Base-by-base conservation (phyloP, 2,888 invertebrate genomes). In the Chesias legatella region DNA sequence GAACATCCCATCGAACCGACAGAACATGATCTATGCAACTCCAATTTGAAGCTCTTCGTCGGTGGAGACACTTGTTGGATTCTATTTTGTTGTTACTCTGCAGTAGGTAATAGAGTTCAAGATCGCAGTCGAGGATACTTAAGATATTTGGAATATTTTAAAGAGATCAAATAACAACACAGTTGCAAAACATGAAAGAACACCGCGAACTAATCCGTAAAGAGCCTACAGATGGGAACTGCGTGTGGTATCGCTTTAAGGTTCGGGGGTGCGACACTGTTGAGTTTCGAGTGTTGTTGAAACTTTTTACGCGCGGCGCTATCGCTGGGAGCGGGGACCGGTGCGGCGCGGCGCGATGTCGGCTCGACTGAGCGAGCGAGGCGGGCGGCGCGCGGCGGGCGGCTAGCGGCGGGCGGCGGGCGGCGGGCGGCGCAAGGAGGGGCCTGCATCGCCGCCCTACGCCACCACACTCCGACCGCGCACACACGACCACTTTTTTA, bases 401-500 rank as follows among this genome's bases (percentile, higher is more conserved):
- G n/a, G n/a, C n/a, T n/a, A n/a, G n/a, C 78, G 76, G 80, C 80
- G 83, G 80, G 75, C 80, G 88, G 84, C 78, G 72, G 58, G 62
- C 46, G 72, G 77, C 75, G 76, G 73, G 73, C 70, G 79, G 68
- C 71, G 62, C 81, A 78, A 80, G 86, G 85, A 85, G 85, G 85
- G 83, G 86, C 88, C 79, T 81, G 79, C 78, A 76, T 73, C 72
- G 67, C 82, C 85, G 84, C 86, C 84, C 86, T 73, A 77, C 65
- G 77, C 84, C 85, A 80, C 86, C 84, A 80, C 85, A 79, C 83
- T 78, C 78, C 75, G 74, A 73, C 80, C 82, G 80, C 84, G 81
- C 86, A 86, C 85, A 79, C 79, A 81, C 82, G 63, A 79, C 80
- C 77, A 67, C 78, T 84, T 84, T 86, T 86, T 88, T 88, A 84